Percentiles rank a stretch among this genome's conserved stretches.
phyloP scores from a whole-genome alignment of 2,113 vertebrate genomes.

The Campylorhamphus procurvoides region DNA sequence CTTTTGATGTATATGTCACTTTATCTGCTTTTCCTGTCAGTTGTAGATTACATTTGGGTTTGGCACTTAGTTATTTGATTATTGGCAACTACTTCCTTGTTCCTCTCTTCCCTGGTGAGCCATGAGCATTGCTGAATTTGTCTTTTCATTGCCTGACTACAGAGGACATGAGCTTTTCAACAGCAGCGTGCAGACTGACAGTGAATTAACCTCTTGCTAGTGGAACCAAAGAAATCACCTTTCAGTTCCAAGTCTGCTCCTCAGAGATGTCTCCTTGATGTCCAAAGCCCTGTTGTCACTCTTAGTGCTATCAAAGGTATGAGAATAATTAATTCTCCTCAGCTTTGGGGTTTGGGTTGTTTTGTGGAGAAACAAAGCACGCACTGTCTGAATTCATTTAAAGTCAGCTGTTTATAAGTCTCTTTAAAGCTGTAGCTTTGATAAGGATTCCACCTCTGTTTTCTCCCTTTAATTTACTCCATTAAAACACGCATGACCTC shows the following conservation, averaged over 20 bases:
- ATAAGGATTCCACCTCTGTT: background rate
- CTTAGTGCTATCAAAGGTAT: background rate
- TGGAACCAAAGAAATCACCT: background rate
- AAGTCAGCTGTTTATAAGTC: background rate
- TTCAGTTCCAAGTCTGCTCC: background rate
- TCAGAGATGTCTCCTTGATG: background rate
- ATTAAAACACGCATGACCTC: background rate
- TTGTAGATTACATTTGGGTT: background rate
- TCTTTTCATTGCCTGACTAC: background rate
- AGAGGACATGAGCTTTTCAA: constrained; percentile 8
- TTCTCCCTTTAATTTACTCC: background rate
- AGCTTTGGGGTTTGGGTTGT: background rate
- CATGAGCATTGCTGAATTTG: background rate
- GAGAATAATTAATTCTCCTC: constrained; percentile 17
- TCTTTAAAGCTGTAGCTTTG: background rate
- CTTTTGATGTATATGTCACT: background rate
- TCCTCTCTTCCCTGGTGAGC: background rate
- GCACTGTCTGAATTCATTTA: background rate
- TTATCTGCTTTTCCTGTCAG: background rate
- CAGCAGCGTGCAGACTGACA: background rate
- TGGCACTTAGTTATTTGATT: background rate
- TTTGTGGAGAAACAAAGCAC: background rate
- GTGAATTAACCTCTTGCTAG: constrained; percentile 28
- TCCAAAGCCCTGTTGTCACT: background rate
- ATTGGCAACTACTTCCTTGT: background rate